These are phyloP conservation scores for Rhabditoides inermis DNA, from an alignment of 2,888 invertebrate genomes.

Conservation along the genomic window DNA sequence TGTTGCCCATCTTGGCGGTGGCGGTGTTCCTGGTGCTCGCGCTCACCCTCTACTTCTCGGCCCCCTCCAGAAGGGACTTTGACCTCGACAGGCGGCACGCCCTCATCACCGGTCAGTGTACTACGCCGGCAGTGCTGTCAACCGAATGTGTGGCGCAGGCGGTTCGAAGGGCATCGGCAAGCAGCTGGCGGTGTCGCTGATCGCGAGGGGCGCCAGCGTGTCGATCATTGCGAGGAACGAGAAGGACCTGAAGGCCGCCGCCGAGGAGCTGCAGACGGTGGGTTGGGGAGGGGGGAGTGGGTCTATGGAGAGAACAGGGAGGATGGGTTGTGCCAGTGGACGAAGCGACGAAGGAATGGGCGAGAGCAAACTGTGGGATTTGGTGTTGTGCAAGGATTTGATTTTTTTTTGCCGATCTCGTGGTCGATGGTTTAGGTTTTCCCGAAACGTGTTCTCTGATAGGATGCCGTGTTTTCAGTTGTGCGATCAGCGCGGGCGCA, in stretches of 20 bases:
- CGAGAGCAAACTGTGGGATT: too few relatives aligned
- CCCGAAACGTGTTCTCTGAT: too few relatives aligned
- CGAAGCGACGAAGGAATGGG: too few relatives aligned
- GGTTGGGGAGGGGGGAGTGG: too few relatives aligned
- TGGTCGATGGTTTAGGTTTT: too few relatives aligned
- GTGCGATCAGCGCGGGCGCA: constrained; percentile 22
- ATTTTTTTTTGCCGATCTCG: too few relatives aligned
- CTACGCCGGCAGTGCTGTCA: too few relatives aligned
- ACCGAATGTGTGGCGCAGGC: constrained; percentile 25
- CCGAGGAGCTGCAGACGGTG: constrained; percentile 17
- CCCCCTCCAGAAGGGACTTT: constrained; percentile 29
- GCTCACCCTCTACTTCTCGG: constrained; percentile 24
- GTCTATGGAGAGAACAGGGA: too few relatives aligned
- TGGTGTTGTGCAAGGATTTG: too few relatives aligned
- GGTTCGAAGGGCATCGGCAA: constrained; percentile 51
- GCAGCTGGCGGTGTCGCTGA: constrained; percentile 36
- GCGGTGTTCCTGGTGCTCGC: constrained; percentile 15
- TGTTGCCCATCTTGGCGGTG: constrained; percentile 17
- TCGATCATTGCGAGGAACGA: constrained; percentile 79
- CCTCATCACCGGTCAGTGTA: constrained; percentile 45
- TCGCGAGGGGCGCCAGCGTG: constrained; percentile 71
- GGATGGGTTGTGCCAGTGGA: too few relatives aligned
- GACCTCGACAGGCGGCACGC: constrained; percentile 35
- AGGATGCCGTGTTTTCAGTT: too few relatives aligned
- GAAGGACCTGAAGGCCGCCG: constrained; percentile 57